Evolutionary conservation across 2,113 vertebrate species (phyloP), one percentile per base, ranked within the genome.

Genomic region (Colius striatus): DNA sequence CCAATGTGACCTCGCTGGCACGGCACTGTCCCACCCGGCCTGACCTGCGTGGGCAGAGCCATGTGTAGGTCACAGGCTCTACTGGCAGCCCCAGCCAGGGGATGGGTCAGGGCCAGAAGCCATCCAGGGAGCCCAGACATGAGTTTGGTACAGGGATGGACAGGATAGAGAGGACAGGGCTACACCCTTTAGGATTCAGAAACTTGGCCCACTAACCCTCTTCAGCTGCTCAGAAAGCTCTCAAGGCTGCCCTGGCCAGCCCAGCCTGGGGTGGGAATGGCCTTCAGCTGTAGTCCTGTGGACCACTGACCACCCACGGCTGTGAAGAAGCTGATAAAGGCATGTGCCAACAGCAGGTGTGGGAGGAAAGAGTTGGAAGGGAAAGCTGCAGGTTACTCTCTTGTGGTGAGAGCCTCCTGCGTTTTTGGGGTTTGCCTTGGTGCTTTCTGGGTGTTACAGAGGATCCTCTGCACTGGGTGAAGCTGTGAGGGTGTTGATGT

Each of bases 271-370:
- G 1, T 26, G 62, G 13, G 1, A 60, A 53, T 6, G 41, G 3
- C 13, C 66, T 22, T 23, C 79, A 78, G 51, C 83, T 74, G 62
- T 25, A 60, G 61, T 34, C 2, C 0, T 6, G 14, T n/a, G 58
- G 23, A 9, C 17, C 8, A 1, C 26, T 29, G 0, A 57, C 11
- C 4, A 20, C 45, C 13, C 38, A 7, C 45, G 54, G 72, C 15
- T 26, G 32, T 16, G 29, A 57, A 18, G 45, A 8, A 58, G 38
- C 18, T 60, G 41, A 68, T 10, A 27, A 75, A 57, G 10, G 38
- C 12, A 9, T 0, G 4, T 11, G 34, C 6, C 10, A 8, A 1
- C 2, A 17, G 5, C 6, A 26, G 7, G 10, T 6, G 43, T 0
- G 3, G 29, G 13, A 11, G 6, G 0, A 22, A 20, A 27, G 8